Evolutionary conservation across 30 jellyfish, hydroid and myxozoan species (phyloP).

Genomic region (Pseudorhiza aurosa): DNA sequence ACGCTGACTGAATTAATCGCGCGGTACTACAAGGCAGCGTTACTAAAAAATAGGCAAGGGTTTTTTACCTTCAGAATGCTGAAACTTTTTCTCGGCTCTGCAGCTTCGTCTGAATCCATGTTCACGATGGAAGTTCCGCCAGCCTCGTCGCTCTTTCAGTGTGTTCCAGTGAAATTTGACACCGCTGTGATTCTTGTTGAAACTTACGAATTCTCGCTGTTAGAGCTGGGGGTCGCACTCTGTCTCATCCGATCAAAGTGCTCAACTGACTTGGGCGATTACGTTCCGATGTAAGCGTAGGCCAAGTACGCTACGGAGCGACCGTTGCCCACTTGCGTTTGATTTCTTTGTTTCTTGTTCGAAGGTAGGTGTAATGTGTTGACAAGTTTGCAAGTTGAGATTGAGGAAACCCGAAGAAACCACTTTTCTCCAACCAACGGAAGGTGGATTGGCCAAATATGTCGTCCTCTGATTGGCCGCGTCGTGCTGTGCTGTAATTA

Average conservation of each 20-base stretch:
- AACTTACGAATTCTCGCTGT: constrained; percentile 13
- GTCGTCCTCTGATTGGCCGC: constrained; percentile 54
- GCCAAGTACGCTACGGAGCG: background rate
- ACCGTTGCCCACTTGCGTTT: background rate
- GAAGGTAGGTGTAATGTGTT: constrained; percentile 16
- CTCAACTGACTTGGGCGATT: no score
- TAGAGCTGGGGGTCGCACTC: constrained; percentile 27
- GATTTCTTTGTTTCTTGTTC: background rate
- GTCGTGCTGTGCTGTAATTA: constrained; percentile 64
- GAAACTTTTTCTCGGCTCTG: background rate
- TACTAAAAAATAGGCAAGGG: no score
- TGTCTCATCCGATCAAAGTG: constrained; percentile 10
- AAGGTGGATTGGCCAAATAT: constrained; percentile 47
- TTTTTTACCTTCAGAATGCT: constrained; percentile 12
- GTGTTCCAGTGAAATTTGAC: constrained; percentile 55
- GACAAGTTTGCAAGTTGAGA: constrained; percentile 43
- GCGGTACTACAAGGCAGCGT: no score
- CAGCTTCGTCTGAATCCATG: background rate
- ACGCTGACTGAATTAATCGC: no score
- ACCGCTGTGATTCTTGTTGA: constrained; percentile 31
- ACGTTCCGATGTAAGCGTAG: no score
- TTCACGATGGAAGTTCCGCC: background rate
- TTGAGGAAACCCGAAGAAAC: constrained; percentile 52
- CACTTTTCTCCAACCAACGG: constrained; percentile 49
- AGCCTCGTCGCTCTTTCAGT: constrained; percentile 3